Evolutionary conservation across 2,113 vertebrate genomes (phyloP).

Genomic region (Gracilinanus agilis): DNA sequence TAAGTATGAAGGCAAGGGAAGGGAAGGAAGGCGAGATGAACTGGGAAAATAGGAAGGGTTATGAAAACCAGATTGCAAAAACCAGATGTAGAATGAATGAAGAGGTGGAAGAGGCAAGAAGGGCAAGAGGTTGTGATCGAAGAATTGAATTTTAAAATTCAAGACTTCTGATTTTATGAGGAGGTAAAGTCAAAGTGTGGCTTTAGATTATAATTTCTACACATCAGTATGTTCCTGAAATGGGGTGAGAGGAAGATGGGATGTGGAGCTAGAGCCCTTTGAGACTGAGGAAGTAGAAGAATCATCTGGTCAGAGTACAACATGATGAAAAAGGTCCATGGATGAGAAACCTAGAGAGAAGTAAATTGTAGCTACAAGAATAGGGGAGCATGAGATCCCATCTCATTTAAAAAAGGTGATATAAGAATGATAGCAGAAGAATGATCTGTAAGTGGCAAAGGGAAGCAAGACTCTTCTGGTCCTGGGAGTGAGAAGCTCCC

Average conservation of each 20-base stretch:
- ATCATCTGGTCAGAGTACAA: not conserved
- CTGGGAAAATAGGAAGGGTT: not conserved
- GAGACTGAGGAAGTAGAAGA: not conserved
- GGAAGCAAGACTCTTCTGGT: not conserved
- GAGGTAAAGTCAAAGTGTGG: not conserved
- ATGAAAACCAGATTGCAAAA: not conserved
- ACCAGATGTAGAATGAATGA: not conserved
- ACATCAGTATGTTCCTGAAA: not conserved
- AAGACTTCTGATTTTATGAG: not conserved
- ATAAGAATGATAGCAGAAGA: not conserved
- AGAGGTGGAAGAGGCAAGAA: not conserved
- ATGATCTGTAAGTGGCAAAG: not conserved
- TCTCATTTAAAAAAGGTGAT: not conserved
- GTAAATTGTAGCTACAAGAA: not conserved
- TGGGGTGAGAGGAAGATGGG: not conserved
- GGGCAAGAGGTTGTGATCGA: not conserved
- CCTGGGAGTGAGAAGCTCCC: not conserved
- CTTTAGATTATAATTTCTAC: not conserved
- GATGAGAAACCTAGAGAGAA: not conserved
- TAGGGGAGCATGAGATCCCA: not conserved
- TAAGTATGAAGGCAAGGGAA: not conserved
- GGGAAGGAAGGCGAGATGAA: not conserved
- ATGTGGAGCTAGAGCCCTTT: not conserved
- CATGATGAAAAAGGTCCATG: not conserved
- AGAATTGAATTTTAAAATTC: not conserved